Base-by-base conservation (phyloP, 1,140 invertebrate genomes). In the Cecropterus lyciades region DNA sequence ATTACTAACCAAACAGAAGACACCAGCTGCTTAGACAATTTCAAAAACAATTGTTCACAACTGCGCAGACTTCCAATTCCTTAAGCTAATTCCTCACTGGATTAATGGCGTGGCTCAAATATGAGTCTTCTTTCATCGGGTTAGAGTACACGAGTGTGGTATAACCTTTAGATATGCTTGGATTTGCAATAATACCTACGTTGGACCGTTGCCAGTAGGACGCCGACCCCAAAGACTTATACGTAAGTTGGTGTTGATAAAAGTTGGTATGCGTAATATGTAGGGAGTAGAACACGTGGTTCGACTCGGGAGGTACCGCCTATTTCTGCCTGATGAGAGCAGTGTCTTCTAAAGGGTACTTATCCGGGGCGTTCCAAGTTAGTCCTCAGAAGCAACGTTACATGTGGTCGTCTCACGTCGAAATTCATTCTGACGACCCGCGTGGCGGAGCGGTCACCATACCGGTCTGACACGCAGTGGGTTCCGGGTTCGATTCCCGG, bases 141-240 rank as follows among this genome's bases (percentile, higher is more conserved):
- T 33, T 68, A 49, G 49, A n/a, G 24, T 27, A 43, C 51, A 43
- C n/a, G n/a, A 42, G 40, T 40, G 51, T 65, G 42, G 24, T 59
- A 65, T 46, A 37, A 14, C 7, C 0, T 24, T 24, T n/a, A n/a
- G n/a, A 48, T 48, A 71, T 52, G 53, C 63, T 46, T 64, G 37
- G 17, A 43, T 57, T 57, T 45, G 53, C 53, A 70, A 67, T 71
- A 67, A 59, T 71, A 67, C 65, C 67, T 43, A 53, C 49, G 59
- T 42, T 71, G 69, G 69, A 64, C 27, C 8, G 11, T 24, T 55
- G 69, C 69, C 69, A 71, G 59, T 17, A 30, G 68, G 56, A 57
- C 65, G 56, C 46, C 68, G 63, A 70, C 68, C 68, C 59, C 56
- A 52, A 10, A 42, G 15, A 55, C 52, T 37, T 13, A 13, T 45